phyloP scores from a whole-genome alignment of 2,113 vertebrate genomes.

The Silurus meridionalis region DNA sequence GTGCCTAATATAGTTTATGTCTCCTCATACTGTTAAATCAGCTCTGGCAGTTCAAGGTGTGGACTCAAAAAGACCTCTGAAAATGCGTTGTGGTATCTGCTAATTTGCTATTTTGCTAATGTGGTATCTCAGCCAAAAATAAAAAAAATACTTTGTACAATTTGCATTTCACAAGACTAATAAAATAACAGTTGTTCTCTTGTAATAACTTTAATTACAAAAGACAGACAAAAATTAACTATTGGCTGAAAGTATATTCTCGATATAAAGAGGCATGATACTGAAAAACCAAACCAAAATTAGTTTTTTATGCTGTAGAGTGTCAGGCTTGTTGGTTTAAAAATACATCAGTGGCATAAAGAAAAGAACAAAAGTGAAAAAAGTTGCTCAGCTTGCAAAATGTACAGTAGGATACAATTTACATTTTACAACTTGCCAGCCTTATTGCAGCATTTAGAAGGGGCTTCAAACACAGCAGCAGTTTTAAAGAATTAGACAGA shows the following conservation, averaged over 20 bases:
- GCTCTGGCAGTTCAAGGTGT: too few relatives aligned
- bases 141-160: not conserved
- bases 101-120: too few relatives aligned
- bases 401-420: not conserved
- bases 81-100: too few relatives aligned
- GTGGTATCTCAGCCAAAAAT: too few relatives aligned
- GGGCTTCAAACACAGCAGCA: not conserved
- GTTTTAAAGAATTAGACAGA: not conserved
- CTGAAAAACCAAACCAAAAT: not conserved
- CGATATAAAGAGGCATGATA: not conserved
- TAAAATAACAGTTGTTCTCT: not conserved
- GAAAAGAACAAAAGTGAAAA: not conserved
- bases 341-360: not conserved
- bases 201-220: not conserved
- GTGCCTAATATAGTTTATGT: too few relatives aligned
- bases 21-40: too few relatives aligned
- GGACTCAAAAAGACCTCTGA: too few relatives aligned
- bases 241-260: not conserved
- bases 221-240: not conserved
- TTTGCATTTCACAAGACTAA: slow-evolving; percentile 3
- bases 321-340: not conserved
- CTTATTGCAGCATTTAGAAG: not conserved
- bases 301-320: not conserved
- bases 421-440: not conserved
- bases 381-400: not conserved